These are phyloP conservation scores for Lissonota sp. DNA, from an alignment of 2,888 invertebrate genomes.

Conservation along the genomic window DNA sequence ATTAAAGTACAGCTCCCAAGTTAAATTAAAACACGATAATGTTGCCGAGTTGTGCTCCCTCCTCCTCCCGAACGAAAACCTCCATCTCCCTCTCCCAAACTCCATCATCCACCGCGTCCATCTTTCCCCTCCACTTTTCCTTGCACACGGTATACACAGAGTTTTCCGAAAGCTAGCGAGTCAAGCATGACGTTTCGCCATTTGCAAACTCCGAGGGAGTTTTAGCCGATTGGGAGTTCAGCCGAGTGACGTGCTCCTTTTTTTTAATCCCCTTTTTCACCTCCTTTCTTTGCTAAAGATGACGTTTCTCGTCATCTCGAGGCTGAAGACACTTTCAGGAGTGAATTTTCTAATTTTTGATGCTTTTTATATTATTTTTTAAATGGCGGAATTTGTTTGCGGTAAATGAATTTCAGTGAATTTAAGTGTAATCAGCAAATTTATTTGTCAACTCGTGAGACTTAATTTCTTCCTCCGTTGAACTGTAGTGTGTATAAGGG, in stretches of 20 bases:
- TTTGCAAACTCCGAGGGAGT: conserved; percentile 70
- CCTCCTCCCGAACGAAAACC: not conserved
- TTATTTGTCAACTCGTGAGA: no score
- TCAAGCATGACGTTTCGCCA: conserved; percentile 48
- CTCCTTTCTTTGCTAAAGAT: conserved; percentile 24
- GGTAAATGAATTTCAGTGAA: no score
- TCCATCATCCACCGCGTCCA: no score
- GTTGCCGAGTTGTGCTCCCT: conserved; percentile 72
- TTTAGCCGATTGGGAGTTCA: conserved; percentile 56
- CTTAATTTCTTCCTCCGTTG: no score
- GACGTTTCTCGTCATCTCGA: not conserved
- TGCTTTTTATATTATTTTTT: not conserved
- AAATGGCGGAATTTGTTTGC: no score
- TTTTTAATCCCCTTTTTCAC: conserved; percentile 18
- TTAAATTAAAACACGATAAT: conserved; percentile 83
- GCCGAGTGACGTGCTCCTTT: conserved; percentile 41
- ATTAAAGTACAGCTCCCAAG: conserved; percentile 83
- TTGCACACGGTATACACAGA: not conserved
- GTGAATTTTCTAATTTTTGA: no score
- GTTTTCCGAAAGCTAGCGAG: conserved; percentile 32
- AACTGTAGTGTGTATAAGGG: no score
- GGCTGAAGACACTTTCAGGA: not conserved
- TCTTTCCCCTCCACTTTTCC: conserved; percentile 1
- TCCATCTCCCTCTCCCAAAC: conserved; percentile 31
- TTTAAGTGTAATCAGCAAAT: no score